Conservation (phyloP, 2,797 vertebrate species). For the Benthosema pterotum region DNA sequence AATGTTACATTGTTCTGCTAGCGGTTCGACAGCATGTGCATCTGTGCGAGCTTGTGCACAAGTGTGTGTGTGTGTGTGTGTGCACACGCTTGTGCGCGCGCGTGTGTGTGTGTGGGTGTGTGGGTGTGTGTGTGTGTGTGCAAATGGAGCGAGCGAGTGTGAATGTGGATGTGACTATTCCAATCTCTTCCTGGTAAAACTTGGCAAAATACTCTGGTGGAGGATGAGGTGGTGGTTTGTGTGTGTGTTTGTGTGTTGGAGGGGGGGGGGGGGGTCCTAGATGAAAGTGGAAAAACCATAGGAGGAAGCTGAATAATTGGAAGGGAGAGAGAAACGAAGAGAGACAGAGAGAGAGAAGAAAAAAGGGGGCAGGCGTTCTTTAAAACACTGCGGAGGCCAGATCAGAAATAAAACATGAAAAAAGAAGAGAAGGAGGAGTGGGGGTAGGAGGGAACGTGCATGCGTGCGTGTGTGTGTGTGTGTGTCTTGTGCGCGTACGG, state of each 20-base stretch:
- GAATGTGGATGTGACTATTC: slow-evolving; percentile 34
- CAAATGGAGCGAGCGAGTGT: slow-evolving; percentile 23
- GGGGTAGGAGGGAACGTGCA: slow-evolving; percentile 60
- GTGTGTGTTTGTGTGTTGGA: slow-evolving; percentile 26
- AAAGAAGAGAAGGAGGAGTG: slow-evolving; percentile 59
- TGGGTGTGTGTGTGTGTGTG: slow-evolving; percentile 22
- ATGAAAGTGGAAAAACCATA: slow-evolving; percentile 27
- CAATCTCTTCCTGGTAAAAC: slow-evolving; percentile 51
- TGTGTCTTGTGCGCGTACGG: slow-evolving; percentile 48
- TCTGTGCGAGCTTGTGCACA: slow-evolving; percentile 5
- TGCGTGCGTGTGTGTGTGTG: slow-evolving; percentile 34
- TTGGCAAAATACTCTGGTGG: slow-evolving; percentile 47
- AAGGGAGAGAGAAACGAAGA: background rate
- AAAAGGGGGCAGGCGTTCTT: slow-evolving; percentile 61
- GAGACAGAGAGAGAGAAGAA: slow-evolving; percentile 36
- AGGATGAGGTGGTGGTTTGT: slow-evolving; percentile 18
- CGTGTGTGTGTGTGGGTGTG: slow-evolving; percentile 13
- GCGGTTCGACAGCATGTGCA: slow-evolving; percentile 28
- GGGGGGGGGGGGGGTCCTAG: slow-evolving; percentile 16
- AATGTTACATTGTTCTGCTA: slow-evolving; percentile 67
- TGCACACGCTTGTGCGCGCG: slow-evolving; percentile 10
- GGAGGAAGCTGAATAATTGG: background rate
- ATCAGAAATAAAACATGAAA: slow-evolving; percentile 77
- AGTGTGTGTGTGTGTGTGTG: slow-evolving; percentile 27
- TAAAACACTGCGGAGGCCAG: slow-evolving; percentile 72